Percentiles rank a stretch among this genome's conserved stretches.
Conservation (phyloP, 2,113 vertebrate genomes). For the Pithys albifrons region DNA sequence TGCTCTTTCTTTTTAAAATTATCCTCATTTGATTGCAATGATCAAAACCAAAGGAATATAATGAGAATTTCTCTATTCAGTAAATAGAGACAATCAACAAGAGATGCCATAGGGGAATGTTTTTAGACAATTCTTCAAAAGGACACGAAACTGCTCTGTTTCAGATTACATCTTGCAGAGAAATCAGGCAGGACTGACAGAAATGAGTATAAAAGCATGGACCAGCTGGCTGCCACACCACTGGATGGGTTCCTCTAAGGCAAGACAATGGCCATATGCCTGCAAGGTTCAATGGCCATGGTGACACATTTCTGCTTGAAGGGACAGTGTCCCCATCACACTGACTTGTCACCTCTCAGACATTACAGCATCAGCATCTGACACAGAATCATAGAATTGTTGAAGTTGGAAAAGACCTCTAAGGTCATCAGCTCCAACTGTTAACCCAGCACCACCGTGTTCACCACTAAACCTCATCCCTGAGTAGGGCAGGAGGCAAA, state of each 20-base stretch:
- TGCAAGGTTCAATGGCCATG: neutral
- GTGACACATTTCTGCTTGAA: neutral
- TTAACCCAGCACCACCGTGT: neutral
- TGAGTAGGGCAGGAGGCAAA: neutral
- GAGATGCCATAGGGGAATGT: neutral
- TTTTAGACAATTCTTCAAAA: neutral
- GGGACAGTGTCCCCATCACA: fast-evolving
- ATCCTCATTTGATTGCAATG: neutral
- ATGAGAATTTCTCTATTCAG: neutral
- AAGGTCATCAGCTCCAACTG: neutral
- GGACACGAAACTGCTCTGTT: neutral
- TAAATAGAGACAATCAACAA: neutral
- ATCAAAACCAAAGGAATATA: neutral
- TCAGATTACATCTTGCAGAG: neutral
- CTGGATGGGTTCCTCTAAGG: neutral
- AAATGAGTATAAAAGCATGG: neutral
- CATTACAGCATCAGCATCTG: neutral
- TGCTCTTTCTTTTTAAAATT: neutral
- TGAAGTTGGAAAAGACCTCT: neutral
- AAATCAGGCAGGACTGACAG: neutral
- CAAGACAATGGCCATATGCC: fast-evolving
- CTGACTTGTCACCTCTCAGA: neutral
- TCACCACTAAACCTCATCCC: neutral
- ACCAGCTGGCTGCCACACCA: neutral
- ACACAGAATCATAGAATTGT: neutral